Percentiles rank a stretch among this genome's conserved stretches.
These are phyloP conservation scores for Ridgeia piscesae DNA, from an alignment of 1,140 invertebrate species.

Conservation along the genomic window DNA sequence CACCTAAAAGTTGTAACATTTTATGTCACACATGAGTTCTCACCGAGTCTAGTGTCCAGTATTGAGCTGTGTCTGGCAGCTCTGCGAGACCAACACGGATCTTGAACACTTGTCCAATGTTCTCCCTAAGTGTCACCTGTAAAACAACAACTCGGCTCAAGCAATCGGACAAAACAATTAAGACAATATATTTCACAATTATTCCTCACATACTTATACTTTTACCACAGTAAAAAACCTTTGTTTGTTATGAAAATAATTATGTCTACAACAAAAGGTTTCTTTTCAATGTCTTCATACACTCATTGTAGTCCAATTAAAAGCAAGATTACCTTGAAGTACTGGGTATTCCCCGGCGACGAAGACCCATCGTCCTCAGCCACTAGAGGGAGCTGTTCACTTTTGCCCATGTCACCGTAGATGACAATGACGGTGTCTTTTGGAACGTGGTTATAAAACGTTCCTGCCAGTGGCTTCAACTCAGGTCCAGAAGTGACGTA, in stretches of 20 bases:
- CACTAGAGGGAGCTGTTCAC: slow-evolving; percentile 10
- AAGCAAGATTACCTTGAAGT: neutral
- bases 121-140: neutral
- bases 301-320: neutral
- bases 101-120: slow-evolving; percentile 17
- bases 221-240: too few relatives aligned
- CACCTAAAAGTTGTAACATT: neutral
- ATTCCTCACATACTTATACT: too few relatives aligned
- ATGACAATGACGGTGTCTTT: slow-evolving; percentile 10
- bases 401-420: slow-evolving; percentile 8
- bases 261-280: neutral
- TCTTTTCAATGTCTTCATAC: too few relatives aligned
- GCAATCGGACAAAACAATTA: too few relatives aligned
- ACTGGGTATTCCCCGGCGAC: neutral
- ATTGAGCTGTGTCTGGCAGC: neutral
- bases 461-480: neutral
- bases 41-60: neutral
- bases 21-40: neutral
- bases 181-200: too few relatives aligned
- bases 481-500: neutral
- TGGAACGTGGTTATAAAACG: neutral
- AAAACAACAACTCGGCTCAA: slow-evolving; percentile 11
- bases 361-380: neutral
- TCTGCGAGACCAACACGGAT: slow-evolving; percentile 9
- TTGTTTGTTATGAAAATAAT: too few relatives aligned